Percentiles rank a stretch among this genome's conserved stretches.
Evolutionary conservation across 2,113 vertebrate species (phyloP).

Genomic region (Heterotilapia buettikoferi): DNA sequence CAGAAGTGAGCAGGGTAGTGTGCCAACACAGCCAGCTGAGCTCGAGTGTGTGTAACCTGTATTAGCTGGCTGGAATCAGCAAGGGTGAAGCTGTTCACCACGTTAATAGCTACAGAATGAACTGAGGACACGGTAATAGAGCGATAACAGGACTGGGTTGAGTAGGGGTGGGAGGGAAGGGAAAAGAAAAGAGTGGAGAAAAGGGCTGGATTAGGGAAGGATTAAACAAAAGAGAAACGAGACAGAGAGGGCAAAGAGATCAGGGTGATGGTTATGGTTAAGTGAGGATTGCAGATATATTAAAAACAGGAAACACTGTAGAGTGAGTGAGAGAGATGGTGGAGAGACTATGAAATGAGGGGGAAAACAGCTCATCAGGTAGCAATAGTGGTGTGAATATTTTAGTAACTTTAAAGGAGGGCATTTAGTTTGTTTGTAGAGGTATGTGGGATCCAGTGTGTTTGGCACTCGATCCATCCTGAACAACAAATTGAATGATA

Average conservation of each 20-base stretch:
- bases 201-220: neutral
- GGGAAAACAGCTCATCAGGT: neutral
- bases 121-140: conserved; percentile 30
- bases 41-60: conserved; percentile 25
- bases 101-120: conserved; percentile 47
- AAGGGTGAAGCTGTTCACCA: conserved; percentile 21
- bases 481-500: neutral
- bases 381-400: neutral
- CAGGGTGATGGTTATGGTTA: neutral
- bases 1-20: neutral
- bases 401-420: neutral
- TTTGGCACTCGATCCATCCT: rapidly evolving
- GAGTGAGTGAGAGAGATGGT: neutral
- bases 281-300: neutral
- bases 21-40: conserved; percentile 7
- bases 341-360: neutral
- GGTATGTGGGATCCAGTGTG: neutral
- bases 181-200: neutral
- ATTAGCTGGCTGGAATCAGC: conserved; percentile 23
- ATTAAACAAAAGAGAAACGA: neutral
- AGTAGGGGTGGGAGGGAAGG: neutral
- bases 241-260: neutral
- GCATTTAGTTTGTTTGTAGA: neutral
- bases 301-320: neutral
- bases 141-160: conserved; percentile 14